A percentile compares a stretch with the other conserved stretches of the same genome.
Evolutionary conservation across 2,888 invertebrate genomes (phyloP).

Genomic region (Odontocolon sp.): DNA sequence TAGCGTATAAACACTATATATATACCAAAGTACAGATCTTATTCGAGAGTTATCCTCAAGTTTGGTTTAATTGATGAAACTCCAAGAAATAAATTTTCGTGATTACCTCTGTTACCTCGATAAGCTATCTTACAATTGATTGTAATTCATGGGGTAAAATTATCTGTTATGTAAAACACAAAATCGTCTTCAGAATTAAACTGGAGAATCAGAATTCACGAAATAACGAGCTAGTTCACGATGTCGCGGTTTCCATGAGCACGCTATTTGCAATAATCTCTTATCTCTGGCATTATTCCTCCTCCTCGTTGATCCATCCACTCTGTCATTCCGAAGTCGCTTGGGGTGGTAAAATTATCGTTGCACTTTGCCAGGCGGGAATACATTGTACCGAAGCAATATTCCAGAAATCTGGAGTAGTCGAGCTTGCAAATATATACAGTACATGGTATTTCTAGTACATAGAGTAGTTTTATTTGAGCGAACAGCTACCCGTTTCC

Average conservation of each 20-base stretch:
- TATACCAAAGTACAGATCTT: constrained; percentile 5
- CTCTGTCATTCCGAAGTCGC: constrained; percentile 38
- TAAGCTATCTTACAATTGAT: no score
- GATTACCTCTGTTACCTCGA: neutral
- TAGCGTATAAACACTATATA: constrained; percentile 18
- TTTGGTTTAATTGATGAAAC: constrained; percentile 9
- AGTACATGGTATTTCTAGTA: constrained; percentile 6
- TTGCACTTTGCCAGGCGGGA: constrained; percentile 46
- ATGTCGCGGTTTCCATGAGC: neutral
- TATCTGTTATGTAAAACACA: no score
- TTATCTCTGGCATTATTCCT: constrained; percentile 5
- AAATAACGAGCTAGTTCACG: no score
- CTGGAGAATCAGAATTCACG: no score
- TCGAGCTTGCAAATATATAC: neutral
- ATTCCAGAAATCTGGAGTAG: constrained; percentile 38
- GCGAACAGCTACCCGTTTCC: constrained; percentile 22
- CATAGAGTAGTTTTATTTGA: constrained; percentile 42
- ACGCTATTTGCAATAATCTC: constrained; percentile 5
- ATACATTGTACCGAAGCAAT: constrained; percentile 37
- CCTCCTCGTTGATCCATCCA: neutral
- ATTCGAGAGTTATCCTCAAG: neutral
- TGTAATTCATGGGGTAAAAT: no score
- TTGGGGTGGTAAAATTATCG: constrained; percentile 52
- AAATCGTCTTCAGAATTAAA: no score
- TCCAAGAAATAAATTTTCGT: neutral